Base-by-base conservation (phyloP, 2,113 vertebrate species). In the Puffinus mauretanicus region DNA sequence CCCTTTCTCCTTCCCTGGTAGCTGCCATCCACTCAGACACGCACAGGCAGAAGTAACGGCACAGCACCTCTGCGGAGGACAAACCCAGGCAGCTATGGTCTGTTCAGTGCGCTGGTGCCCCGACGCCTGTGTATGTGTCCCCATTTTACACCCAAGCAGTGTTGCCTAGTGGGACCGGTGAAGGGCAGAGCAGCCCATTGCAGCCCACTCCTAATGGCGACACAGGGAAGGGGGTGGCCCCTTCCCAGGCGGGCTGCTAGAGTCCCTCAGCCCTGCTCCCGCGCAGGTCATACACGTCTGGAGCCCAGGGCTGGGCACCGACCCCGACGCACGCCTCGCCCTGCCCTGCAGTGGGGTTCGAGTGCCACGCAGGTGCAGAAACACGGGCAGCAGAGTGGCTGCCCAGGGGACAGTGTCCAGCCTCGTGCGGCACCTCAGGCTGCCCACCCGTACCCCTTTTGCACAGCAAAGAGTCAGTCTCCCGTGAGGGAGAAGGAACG, bases 251-350 rank as follows among this genome's bases (percentile, higher is more conserved):
- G 5, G 4, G 46, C 52, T 4, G 46, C 52, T 18, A 42, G 30
- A 84, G 26, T 14, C 32, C 18, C 70, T 46, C 36, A 38, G 64
- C 21, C 12, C 40, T 14, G 10, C 61, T 76, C 9, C 34, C 0
- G 0, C 8, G 5, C 19, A 12, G n/a, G n/a, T 19, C 4, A 1
- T 14, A 4, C 6, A 8, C 0, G 11, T 4, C 21, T 30, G 7
- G 8, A 61, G 66, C 27, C 38, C 16, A 36, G 15, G 13, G 34
- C 2, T 7, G 55, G 49, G 57, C 2, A 2, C 40, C 4, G 3
- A 9, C 9, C 24, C 9, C 0, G 10, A 29, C 5, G 1, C 42
- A 34, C 2, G 0, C 61, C 46, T 52, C 3, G 2, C 15, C 38
- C 40, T 10, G 38, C 51, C 34, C 36, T 5, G 1, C 47, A 16